phyloP scores from a whole-genome alignment of 2,113 vertebrate species.

The Orthonyx spaldingii region DNA sequence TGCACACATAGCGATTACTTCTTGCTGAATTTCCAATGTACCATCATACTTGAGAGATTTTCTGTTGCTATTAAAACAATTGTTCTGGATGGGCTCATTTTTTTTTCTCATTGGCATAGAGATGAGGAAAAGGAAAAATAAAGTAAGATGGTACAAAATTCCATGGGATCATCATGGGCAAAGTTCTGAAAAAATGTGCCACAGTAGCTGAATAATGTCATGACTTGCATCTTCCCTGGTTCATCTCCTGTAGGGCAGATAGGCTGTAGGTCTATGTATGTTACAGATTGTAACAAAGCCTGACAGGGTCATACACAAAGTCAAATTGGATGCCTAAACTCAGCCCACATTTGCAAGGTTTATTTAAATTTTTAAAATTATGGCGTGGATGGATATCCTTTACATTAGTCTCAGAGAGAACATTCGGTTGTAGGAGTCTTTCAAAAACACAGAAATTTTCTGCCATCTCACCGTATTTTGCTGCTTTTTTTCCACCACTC shows the following conservation, averaged over 20 bases:
- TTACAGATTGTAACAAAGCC: neutral
- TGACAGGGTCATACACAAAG: neutral
- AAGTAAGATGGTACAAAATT: neutral
- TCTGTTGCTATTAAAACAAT: neutral
- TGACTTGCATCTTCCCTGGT: neutral
- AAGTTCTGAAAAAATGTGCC: neutral
- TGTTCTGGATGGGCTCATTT: neutral
- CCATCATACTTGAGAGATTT: neutral
- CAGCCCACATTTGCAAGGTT: neutral
- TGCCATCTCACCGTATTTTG: neutral
- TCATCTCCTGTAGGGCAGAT: neutral
- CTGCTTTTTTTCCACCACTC: neutral
- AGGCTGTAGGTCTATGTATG: neutral
- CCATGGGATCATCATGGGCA: neutral
- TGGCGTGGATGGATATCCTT: neutral
- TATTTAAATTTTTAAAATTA: neutral
- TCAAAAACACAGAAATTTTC: neutral
- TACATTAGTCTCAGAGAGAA: neutral
- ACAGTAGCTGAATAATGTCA: neutral
- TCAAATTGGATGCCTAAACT: neutral
- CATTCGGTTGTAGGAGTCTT: neutral
- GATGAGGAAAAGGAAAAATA: neutral
- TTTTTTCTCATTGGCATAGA: neutral
- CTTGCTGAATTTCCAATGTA: neutral
- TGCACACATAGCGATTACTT: neutral